Evolutionary conservation across 2,888 invertebrate genomes (phyloP).

Genomic region (Capitulum mitella): DNA sequence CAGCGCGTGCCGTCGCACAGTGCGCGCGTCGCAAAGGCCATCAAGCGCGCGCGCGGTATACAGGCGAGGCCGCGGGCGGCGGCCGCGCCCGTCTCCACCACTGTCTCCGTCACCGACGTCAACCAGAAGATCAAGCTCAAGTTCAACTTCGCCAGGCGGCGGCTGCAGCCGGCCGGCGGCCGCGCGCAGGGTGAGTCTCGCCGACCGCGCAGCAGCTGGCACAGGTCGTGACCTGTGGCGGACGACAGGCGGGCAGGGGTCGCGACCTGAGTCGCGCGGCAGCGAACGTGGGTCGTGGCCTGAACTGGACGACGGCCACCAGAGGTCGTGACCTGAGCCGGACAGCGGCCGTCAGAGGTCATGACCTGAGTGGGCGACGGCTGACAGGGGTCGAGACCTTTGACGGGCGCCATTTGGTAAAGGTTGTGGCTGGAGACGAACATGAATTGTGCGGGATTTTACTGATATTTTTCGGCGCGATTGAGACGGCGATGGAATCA

Average conservation of each 20-base stretch:
- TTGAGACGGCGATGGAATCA: no score
- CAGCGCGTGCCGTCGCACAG: neutral
- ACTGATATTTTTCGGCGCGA: no score
- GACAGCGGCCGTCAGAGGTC: neutral
- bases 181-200: slow-evolving; percentile 2
- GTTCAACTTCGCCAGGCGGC: neutral
- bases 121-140: slow-evolving; percentile 17
- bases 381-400: no score
- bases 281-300: no score
- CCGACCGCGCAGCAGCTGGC: neutral
- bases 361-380: no score
- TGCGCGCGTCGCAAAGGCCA: neutral
- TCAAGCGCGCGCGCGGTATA: neutral
- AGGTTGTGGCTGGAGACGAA: no score
- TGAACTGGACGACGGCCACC: no score
- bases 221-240: neutral
- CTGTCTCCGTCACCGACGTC: neutral
- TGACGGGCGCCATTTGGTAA: no score
- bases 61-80: neutral
- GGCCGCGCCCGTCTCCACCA: neutral
- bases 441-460: no score
- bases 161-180: slow-evolving; percentile 5
- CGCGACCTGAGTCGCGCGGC: no score
- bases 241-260: no score
- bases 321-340: no score